phyloP scores from a whole-genome alignment of 2,888 invertebrate species.

The Cancer borealis region DNA sequence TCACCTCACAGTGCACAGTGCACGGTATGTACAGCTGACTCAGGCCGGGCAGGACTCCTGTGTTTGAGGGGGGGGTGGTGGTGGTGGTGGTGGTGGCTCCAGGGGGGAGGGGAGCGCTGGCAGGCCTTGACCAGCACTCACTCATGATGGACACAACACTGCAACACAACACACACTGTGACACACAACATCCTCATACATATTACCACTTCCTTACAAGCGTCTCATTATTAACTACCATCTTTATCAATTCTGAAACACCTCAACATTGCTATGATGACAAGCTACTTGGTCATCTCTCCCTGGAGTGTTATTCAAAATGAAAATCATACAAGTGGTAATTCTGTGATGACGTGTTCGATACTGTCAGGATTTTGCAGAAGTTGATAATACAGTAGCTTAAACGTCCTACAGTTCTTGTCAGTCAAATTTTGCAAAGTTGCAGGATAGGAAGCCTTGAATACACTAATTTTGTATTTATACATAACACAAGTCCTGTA shows the following conservation, averaged over 20 bases:
- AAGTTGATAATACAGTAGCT: background rate
- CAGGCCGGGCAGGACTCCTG: conserved; percentile 43
- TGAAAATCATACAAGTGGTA: background rate
- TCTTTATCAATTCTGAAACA: background rate
- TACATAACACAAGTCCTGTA: background rate
- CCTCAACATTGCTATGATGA: background rate
- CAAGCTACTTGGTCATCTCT: background rate
- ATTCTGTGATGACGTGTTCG: background rate
- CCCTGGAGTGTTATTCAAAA: background rate
- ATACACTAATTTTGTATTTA: background rate
- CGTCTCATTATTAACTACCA: background rate
- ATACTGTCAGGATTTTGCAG: background rate
- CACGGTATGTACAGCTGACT: conserved; percentile 5
- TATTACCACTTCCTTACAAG: background rate
- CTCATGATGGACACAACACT: conserved; percentile 74
- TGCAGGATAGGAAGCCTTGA: background rate
- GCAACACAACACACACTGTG: conserved; percentile 23
- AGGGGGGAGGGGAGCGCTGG: conserved; percentile 15
- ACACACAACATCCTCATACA: background rate
- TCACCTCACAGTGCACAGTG: background rate
- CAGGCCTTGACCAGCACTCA: conserved; percentile 49
- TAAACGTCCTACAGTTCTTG: background rate
- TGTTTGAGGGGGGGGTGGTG: conserved; percentile 50
- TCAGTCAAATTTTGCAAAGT: background rate
- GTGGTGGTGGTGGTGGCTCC: conserved; percentile 21